These are phyloP conservation scores for Macrophya alboannulata DNA, from an alignment of 2,888 invertebrate genomes.

Conservation along the genomic window DNA sequence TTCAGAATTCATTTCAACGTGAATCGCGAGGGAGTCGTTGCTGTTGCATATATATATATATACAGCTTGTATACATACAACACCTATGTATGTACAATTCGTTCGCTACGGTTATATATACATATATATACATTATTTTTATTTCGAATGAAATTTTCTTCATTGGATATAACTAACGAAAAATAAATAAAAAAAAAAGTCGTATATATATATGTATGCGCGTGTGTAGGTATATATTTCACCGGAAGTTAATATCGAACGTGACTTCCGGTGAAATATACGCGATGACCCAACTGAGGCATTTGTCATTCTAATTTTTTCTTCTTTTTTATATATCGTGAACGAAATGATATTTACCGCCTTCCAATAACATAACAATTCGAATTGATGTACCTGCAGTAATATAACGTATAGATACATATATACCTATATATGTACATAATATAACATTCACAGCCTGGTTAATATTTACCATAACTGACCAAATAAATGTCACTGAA, in stretches of 20 bases:
- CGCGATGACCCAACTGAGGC: background rate
- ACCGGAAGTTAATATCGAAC: slow-evolving; percentile 44
- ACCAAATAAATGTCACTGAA: background rate
- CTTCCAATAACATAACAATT: background rate
- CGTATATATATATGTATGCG: background rate
- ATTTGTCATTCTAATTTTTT: slow-evolving; percentile 40
- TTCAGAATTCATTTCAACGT: too few species aligned
- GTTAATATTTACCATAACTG: background rate
- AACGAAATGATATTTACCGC: slow-evolving; percentile 1
- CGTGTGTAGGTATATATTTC: background rate
- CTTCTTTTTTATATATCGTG: background rate
- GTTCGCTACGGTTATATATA: background rate
- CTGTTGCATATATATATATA: too few species aligned
- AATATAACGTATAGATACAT: background rate
- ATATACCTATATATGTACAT: background rate
- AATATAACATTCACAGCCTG: background rate
- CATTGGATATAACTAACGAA: background rate
- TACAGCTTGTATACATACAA: background rate
- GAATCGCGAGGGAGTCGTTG: too few species aligned
- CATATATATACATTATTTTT: background rate
- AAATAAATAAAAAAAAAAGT: background rate
- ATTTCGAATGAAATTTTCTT: background rate
- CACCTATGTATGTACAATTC: background rate
- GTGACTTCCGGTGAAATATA: slow-evolving; percentile 24
- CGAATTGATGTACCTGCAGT: too few species aligned